Evolutionary conservation across 2,797 vertebrate species (phyloP), one percentile per base, ranked within the genome.

Genomic region (Danio jaintianensis): DNA sequence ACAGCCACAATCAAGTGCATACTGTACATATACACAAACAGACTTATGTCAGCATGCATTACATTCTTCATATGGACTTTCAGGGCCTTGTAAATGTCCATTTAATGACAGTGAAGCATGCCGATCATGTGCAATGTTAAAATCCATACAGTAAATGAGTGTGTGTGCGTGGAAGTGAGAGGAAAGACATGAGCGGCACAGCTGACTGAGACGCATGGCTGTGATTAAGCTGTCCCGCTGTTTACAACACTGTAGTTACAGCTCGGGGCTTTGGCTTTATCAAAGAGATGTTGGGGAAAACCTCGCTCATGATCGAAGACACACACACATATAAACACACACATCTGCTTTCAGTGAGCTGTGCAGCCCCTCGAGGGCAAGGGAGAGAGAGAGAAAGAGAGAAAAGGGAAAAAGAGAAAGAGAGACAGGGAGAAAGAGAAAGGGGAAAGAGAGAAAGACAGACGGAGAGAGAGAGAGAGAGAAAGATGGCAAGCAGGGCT

Each of bases 351-450:
- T 58, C 90, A 90, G 90, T 91, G 93, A 88, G 92, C 93, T 91
- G 92, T 88, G 91, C 93, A 92, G 88, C 84, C 91, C 90, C 86
- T 86, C 89, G 88, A 91, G 90, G 89, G 90, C 89, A 91, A 91
- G 83, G 40, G 52, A 78, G 63, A 69, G 15, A 53, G 69, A 71
- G 64, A 82, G 87, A 83, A 86, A 86, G 89, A 90, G 90, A 89
- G 87, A 29, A 29, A 29, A 29, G 87, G 91, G 87, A 77, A 38
- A 86, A 42, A 20, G 53, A 83, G 89, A 87, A 84, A 90, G 70
- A 72, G 55, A 80, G 87, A 81, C 87, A 86, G 89, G 88, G 90
- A 89, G 87, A n/a, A 29, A 83, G 89, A 86, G 83, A 89, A 59
- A 78, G 70, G 68, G 88, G 82, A 87, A 85, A 66, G 16, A 66